phyloP scores from a whole-genome alignment of 2,888 invertebrate species.

The Eupeodes latifasciatus region DNA sequence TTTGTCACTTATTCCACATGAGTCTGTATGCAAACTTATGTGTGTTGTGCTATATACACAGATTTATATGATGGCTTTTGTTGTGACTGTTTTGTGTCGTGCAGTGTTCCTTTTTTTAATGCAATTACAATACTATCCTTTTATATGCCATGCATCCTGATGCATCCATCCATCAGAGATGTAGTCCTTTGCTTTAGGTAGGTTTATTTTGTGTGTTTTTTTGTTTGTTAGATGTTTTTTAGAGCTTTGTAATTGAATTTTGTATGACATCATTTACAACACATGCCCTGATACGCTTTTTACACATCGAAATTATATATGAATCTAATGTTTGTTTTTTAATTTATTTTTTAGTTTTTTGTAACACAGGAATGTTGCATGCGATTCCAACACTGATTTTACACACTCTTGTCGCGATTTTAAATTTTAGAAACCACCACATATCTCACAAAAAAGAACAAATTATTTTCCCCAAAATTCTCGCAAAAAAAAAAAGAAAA shows the following conservation, averaged over 20 bases:
- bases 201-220: not conserved
- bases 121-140: conserved; percentile 27
- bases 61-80: not conserved
- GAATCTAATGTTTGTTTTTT: not conserved
- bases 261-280: not conserved
- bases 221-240: not conserved
- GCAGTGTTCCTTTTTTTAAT: not conserved
- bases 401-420: conserved; percentile 30
- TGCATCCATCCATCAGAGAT: conserved; percentile 20
- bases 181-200: not conserved
- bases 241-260: conserved; percentile 5
- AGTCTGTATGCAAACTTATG: not conserved
- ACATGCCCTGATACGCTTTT: not conserved
- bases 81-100: not conserved
- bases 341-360: not conserved
- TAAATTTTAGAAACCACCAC: conserved; percentile 7
- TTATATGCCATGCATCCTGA: conserved; percentile 13
- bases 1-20: conserved; percentile 14
- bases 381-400: conserved; percentile 14
- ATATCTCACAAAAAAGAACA: conserved; percentile 14
- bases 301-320: not conserved
- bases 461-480: not conserved
- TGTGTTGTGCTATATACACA: conserved; percentile 10
- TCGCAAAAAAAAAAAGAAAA: not conserved
- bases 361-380: conserved; percentile 24